A percentile compares a stretch with the other conserved stretches of the same genome.
Evolutionary conservation across 2,888 invertebrate genomes (phyloP).

Genomic region (Lithosia quadra): DNA sequence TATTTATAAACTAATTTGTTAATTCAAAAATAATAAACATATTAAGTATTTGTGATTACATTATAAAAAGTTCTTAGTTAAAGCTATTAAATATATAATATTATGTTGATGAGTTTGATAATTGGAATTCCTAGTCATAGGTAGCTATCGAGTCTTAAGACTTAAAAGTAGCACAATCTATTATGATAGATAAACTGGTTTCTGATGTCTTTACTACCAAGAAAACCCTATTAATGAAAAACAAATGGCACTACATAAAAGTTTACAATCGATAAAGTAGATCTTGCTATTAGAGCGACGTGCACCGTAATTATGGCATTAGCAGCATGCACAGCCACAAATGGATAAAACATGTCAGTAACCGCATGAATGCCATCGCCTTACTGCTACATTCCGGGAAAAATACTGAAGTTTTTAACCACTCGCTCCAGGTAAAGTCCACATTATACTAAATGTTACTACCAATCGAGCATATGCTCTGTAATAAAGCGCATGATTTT

Average conservation of each 20-base stretch:
- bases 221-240: conserved; percentile 26
- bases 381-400: conserved; percentile 62
- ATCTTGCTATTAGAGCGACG: conserved; percentile 64
- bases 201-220: conserved; percentile 18
- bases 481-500: neutral
- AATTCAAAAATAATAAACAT: neutral
- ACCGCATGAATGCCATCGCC: conserved; percentile 55
- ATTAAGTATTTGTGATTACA: neutral
- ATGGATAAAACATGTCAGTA: conserved; percentile 71
- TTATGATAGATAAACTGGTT: conserved; percentile 3
- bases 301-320: conserved; percentile 70
- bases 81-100: neutral
- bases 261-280: conserved; percentile 60
- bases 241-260: conserved; percentile 20
- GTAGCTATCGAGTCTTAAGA: conserved; percentile 6
- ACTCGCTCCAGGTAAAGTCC: conserved; percentile 48
- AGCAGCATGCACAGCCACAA: conserved; percentile 69
- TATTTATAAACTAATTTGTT: conserved; percentile 1
- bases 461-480: conserved; percentile 29
- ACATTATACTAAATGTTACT: conserved; percentile 32
- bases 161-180: conserved; percentile 5
- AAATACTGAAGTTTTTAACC: conserved; percentile 57
- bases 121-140: neutral
- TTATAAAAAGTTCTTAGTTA: neutral
- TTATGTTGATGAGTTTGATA: neutral